Conservation (phyloP, 1,140 invertebrate genomes). For the Heliconius nattereri region DNA sequence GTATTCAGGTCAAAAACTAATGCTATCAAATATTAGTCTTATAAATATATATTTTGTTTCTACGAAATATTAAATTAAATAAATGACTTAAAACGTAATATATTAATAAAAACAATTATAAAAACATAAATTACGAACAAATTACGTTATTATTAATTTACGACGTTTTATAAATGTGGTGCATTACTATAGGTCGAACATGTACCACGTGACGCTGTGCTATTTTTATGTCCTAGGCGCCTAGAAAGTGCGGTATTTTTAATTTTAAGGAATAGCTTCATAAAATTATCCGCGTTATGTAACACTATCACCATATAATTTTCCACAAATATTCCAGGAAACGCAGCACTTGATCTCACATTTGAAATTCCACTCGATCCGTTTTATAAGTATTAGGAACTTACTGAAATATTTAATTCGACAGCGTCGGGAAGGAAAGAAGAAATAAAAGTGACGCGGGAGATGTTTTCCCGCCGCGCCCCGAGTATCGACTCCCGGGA, state of each 20-base stretch:
- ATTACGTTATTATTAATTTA: slow-evolving; percentile 44
- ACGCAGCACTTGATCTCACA: slow-evolving; percentile 64
- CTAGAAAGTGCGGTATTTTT: slow-evolving; percentile 82
- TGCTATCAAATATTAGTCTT: slow-evolving; percentile 68
- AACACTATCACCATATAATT: slow-evolving; percentile 75
- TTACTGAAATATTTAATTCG: slow-evolving; percentile 79
- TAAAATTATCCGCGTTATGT: slow-evolving; percentile 75
- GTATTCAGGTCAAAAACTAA: slow-evolving; percentile 63
- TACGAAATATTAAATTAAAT: not conserved
- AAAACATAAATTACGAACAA: slow-evolving; percentile 14
- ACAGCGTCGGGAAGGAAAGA: slow-evolving; percentile 80
- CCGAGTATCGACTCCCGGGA: slow-evolving; percentile 82
- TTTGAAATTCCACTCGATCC: slow-evolving; percentile 44
- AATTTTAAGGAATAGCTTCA: slow-evolving; percentile 68
- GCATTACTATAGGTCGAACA: slow-evolving; percentile 77
- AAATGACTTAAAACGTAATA: not conserved
- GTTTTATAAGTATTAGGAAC: slow-evolving; percentile 65
- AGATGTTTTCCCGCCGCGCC: slow-evolving; percentile 79
- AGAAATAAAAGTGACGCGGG: slow-evolving; percentile 80
- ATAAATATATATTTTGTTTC: slow-evolving; percentile 42
- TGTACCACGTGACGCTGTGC: slow-evolving; percentile 76
- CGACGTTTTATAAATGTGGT: slow-evolving; percentile 77
- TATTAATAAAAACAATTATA: not conserved
- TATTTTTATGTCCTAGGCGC: slow-evolving; percentile 77
- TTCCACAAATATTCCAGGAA: slow-evolving; percentile 60